Base-by-base conservation (phyloP, 2,888 invertebrate species). In the Clistopyga incitator region DNA sequence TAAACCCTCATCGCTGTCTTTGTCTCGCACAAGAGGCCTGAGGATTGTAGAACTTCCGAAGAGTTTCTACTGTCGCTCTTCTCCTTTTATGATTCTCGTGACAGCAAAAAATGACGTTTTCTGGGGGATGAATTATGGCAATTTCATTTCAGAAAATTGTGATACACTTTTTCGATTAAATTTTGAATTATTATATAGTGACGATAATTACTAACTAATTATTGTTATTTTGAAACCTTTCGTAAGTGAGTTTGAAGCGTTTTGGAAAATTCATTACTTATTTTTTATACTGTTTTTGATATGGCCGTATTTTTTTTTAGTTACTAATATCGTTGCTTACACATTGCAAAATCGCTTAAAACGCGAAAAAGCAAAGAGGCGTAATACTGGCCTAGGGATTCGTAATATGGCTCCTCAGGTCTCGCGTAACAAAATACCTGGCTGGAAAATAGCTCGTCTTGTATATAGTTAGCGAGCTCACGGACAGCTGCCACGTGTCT, bases 401-500 rank as follows among this genome's bases (percentile, higher is more conserved):
- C 59, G 59, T 29, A 38, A 38, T 29, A 29, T n/a, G 59, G 18
- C 45, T 61, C 47, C 18, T 18, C 59, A 8, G 34, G 3, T 74
- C 45, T 45, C 54, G 47, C 11, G 68, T 68, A 68, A 77, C 45
- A 59, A 77, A 77, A 77, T 59, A 65, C 42, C 18, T 13, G 13
- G 4, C 11, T 38, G 20, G 6, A 38, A 64, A 64, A 64, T 20
- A 64, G 42, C 76, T 54, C 18, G 6, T 20, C n/a, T 15, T n/a
- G n/a, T n/a, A 59, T 59, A 20, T 20, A 56, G 45, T 67, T 45
- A 29, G 68, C 56, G 15, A 42, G 23, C 38, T 47, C 47, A 38
- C 20, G 59, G n/a, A 34, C 42, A 76, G 38, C 54, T 45, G 77
- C 59, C 59, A 68, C 77, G 77, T 61, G 68, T 56, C 77, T 50